Percentiles rank a stretch among this genome's conserved stretches.
Conservation (phyloP, 2,797 vertebrate species). For the Clarias platycephalus region DNA sequence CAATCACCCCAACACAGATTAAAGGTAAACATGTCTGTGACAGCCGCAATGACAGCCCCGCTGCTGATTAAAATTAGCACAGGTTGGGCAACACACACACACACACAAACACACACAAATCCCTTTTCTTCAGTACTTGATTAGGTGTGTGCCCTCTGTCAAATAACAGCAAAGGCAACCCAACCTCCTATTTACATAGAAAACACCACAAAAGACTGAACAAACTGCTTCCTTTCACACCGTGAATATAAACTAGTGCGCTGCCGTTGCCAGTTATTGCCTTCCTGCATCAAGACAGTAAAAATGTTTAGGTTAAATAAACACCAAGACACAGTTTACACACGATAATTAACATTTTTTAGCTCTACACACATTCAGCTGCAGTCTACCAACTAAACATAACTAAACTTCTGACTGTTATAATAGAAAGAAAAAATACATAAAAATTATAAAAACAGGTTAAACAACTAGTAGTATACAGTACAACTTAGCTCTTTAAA, state of each 20-base stretch:
- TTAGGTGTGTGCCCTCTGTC: slow-evolving; percentile 70
- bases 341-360: background rate
- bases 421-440: too few species aligned
- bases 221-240: background rate
- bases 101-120: slow-evolving; percentile 31
- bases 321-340: background rate
- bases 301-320: background rate
- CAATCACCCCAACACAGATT: slow-evolving; percentile 84
- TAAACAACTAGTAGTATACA: too few species aligned
- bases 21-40: slow-evolving; percentile 85
- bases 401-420: too few species aligned
- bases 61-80: slow-evolving; percentile 89
- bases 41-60: slow-evolving; percentile 78
- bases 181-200: slow-evolving; percentile 44
- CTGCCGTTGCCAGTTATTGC: background rate
- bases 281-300: background rate
- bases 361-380: background rate
- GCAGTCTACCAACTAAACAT: too few species aligned
- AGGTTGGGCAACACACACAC: slow-evolving; percentile 67
- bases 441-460: too few species aligned
- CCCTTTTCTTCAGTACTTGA: slow-evolving; percentile 57
- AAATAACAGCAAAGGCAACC: slow-evolving; percentile 57
- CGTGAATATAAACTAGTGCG: background rate
- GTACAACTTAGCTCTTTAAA: too few species aligned
- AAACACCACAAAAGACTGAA: slow-evolving; percentile 31